phyloP scores from a whole-genome alignment of 2,797 vertebrate genomes.

The Sebastes itinus region DNA sequence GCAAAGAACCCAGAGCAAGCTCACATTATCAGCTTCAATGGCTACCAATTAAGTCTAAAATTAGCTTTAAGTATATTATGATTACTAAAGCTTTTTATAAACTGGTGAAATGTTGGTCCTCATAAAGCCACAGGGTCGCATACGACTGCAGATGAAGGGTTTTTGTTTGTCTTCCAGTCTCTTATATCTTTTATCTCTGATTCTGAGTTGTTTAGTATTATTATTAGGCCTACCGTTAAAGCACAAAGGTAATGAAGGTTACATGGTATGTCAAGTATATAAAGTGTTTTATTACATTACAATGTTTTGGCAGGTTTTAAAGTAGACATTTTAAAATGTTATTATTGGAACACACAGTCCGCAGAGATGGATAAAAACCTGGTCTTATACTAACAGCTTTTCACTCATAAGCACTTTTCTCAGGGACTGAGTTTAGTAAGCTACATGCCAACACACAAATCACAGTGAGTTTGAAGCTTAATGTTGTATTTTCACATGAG shows the following conservation, averaged over 20 bases:
- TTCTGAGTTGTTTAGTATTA: not conserved
- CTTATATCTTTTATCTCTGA: not conserved
- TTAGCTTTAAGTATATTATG: not conserved
- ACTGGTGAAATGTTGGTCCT: not conserved
- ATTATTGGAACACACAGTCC: not conserved
- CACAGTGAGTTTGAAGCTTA: not conserved
- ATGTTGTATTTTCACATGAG: constrained; percentile 11
- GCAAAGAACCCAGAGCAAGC: not conserved
- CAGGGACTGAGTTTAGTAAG: not conserved
- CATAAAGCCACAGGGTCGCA: not conserved
- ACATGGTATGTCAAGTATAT: not conserved
- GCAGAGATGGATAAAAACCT: not conserved
- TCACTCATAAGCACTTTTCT: not conserved
- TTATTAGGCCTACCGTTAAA: too few relatives aligned
- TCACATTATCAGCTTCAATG: not conserved
- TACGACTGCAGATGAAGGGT: not conserved
- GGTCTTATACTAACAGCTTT: not conserved
- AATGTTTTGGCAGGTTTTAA: constrained; percentile 2
- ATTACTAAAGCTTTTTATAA: not conserved
- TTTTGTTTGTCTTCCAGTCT: not conserved
- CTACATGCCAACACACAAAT: not conserved
- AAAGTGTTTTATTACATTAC: not conserved
- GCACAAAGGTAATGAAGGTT: not conserved
- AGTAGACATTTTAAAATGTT: not conserved
- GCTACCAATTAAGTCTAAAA: not conserved